Evolutionary conservation across 2,113 vertebrate species (phyloP), one percentile per base, ranked within the genome.

Genomic region (Semnopithecus entellus): DNA sequence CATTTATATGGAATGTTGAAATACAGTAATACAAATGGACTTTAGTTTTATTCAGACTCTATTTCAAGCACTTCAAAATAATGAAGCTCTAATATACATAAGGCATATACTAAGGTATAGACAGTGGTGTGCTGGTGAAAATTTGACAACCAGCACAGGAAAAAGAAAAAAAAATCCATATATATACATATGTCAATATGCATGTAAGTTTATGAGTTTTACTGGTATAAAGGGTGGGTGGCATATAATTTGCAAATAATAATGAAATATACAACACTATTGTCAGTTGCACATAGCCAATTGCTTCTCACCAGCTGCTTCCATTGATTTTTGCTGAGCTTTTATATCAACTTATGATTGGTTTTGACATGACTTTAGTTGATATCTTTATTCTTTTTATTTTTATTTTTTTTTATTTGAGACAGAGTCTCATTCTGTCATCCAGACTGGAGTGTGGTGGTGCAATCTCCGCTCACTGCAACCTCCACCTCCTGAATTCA

Each of bases 21-120:
- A 59, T 94, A 90, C 27, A 78, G 0, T 78, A 61, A 78, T 83
- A 50, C 43, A 92, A 48, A 79, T 94, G 6, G 40, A 66, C 75
- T 94, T 94, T 40, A 13, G 35, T 94, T 95, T 85, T 25, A 55
- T 76, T 95, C 50, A 73, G 14, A 87, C 35, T 70, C 80, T 86
- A 82, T 92, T 94, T 81, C 48, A 90, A 94, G 45, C 35, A 68
- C 92, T 94, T 92, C 59, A 73, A 84, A 86, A 57, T 92, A 92
- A 92, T 61, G 45, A 85, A 55, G 84, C 27, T 88, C 20, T 83
- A 11, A 86, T 66, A 92, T 90, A 57, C 61, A 55, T 55, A 61
- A 35, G 43, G 45, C 3, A 2, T 16, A 14, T 57, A 10, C 35
- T 45, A 68, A n/a, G 55, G 55, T 90, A n/a, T 25, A 38, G 64